Evolutionary conservation across 1,140 invertebrate genomes (phyloP).

Genomic region (Ceratosolen fusciceps): DNA sequence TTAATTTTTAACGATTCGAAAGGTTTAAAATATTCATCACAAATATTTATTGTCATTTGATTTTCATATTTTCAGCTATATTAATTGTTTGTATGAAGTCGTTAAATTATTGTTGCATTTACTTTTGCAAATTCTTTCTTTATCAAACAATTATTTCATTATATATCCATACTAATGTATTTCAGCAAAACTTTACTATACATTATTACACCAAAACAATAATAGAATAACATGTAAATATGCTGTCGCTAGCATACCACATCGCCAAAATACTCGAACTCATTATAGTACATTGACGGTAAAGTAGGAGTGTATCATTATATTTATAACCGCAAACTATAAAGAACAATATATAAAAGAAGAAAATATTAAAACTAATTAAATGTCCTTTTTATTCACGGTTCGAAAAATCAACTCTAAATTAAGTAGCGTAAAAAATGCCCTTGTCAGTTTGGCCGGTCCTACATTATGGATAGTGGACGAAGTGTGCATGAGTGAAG

Average conservation of each 20-base stretch:
- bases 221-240: neutral
- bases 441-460: neutral
- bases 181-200: neutral
- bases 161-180: too few relatives aligned
- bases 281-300: neutral
- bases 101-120: too few relatives aligned
- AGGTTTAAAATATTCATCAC: too few relatives aligned
- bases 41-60: too few relatives aligned
- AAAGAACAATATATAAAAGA: neutral
- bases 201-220: neutral
- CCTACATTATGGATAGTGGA: neutral
- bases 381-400: slow-evolving; percentile 13
- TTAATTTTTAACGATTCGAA: too few relatives aligned
- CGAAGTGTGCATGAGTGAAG: neutral
- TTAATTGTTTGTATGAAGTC: too few relatives aligned
- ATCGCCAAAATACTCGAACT: slow-evolving; percentile 1
- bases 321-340: neutral
- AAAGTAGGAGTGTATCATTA: neutral
- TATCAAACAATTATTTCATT: too few relatives aligned
- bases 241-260: neutral
- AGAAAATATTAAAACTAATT: neutral
- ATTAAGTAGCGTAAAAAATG: slow-evolving; percentile 16
- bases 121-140: too few relatives aligned
- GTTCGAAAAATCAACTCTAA: slow-evolving; percentile 1
- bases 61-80: too few relatives aligned